phyloP scores from a whole-genome alignment of 2,888 invertebrate genomes.

The Nudaria mundana region DNA sequence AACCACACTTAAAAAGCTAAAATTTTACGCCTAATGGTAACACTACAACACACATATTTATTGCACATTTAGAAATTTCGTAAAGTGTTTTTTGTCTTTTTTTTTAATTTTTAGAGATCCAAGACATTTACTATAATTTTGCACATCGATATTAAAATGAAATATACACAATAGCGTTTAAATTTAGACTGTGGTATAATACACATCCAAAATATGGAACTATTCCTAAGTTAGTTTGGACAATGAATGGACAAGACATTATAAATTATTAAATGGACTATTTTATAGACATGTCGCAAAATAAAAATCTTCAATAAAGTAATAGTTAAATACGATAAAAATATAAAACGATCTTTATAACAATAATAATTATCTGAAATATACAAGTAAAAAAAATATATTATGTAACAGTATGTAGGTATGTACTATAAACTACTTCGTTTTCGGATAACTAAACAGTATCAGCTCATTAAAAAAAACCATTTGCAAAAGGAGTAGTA shows the following conservation, averaged over 20 bases:
- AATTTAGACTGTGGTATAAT: conserved; percentile 75
- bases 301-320: conserved; percentile 60
- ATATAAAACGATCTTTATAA: conserved; percentile 75
- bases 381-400: conserved; percentile 78
- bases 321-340: conserved; percentile 68
- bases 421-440: conserved; percentile 62
- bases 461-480: conserved; percentile 40
- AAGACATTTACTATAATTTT: conserved; percentile 81
- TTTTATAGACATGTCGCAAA: conserved; percentile 53
- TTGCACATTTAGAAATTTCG: conserved; percentile 82
- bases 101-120: conserved; percentile 78
- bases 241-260: conserved; percentile 78
- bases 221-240: conserved; percentile 77
- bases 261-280: conserved; percentile 69
- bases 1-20: conserved; percentile 59
- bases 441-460: conserved; percentile 48
- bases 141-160: conserved; percentile 77
- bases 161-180: conserved; percentile 79
- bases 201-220: conserved; percentile 80
- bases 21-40: conserved; percentile 79
- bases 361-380: conserved; percentile 78
- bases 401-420: conserved; percentile 59
- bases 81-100: conserved; percentile 80
- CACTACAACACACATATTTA: conserved; percentile 82
- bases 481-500: conserved; percentile 22